These are phyloP conservation scores for Podocnemis expansa DNA, from an alignment of 2,113 vertebrate genomes.

Conservation along the genomic window DNA sequence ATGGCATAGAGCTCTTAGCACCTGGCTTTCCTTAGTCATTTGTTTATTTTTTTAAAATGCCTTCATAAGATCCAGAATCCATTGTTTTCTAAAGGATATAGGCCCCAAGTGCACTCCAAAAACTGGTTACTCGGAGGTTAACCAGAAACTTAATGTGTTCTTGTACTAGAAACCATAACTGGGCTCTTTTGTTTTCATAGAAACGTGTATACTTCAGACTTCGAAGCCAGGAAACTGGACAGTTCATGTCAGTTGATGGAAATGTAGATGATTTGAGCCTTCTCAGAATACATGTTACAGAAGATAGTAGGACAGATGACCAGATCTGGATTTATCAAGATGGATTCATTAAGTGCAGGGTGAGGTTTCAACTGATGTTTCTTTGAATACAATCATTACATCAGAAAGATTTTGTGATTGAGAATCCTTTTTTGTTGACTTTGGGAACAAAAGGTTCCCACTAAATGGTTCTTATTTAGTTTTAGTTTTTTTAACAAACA, in stretches of 20 bases:
- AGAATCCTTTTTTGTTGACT: neutral
- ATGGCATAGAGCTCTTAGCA: neutral
- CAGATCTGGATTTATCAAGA: slow-evolving; percentile 93
- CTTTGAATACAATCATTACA: neutral
- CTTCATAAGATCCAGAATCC: neutral
- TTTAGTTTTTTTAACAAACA: neutral
- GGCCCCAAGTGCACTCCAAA: neutral
- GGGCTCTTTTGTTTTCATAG: slow-evolving; percentile 68
- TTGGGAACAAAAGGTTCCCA: neutral
- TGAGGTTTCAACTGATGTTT: slow-evolving; percentile 60
- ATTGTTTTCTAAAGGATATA: neutral
- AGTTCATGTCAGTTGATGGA: slow-evolving; percentile 88
- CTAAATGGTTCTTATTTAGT: too few species aligned
- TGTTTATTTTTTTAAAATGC: neutral
- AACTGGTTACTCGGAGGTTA: neutral
- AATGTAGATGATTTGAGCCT: slow-evolving; percentile 91
- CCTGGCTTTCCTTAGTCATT: neutral
- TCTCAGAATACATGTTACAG: slow-evolving; percentile 87
- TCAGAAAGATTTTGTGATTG: neutral
- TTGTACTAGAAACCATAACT: neutral
- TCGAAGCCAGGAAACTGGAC: slow-evolving; percentile 85
- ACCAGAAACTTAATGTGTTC: neutral
- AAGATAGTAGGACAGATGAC: slow-evolving; percentile 85
- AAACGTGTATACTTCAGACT: slow-evolving; percentile 88
- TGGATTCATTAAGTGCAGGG: slow-evolving; percentile 89